Base-by-base conservation (phyloP, 2,113 vertebrate species). In the Dasyurus viverrinus region DNA sequence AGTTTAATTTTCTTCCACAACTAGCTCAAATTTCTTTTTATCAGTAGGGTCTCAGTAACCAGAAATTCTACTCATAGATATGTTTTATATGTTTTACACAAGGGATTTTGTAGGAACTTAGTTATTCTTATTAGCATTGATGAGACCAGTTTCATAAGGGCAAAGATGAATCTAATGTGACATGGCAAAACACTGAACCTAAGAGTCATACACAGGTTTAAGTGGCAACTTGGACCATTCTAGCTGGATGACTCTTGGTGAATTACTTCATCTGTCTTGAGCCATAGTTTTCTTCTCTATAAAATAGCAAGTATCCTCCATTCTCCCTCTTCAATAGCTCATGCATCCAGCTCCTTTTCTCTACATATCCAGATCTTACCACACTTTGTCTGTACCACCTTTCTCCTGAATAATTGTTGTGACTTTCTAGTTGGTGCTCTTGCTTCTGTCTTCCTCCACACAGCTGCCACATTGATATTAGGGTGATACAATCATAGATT, bases 371-470 rank as follows among this genome's bases (percentile, higher is more conserved):
- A 16, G 60, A n/a, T 3, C 26, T 24, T 22, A 53, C 84, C 48
- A 0, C 5, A 0, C 47, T 9, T 8, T 0, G 22, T 68, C 12
- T 10, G 2, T 14, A 0, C 30, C 76, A 25, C 47, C 27, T 91
- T 9, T 54, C 68, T 53, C 2, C 3, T 22, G n/a, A 54, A 36
- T 55, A 0, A 0, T 7, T 53, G 46, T 6, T 54, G 26, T 0
- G 55, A n/a, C 30, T 42, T 1, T 0, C 25, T 48, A 4, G 4
- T 68, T n/a, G 60, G 42, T 91, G 46, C 52, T 48, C 68, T 30
- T 26, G 60, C 47, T 5, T 24, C 89, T 14, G 0, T 24, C 46
- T 26, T 8, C 4, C 30, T 68, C 60, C 12, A 68, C 14, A 68
- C 60, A 68, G 60, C 60, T 36, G 12, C 60, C 60, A 68, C 60